These are phyloP conservation scores for Todus mexicanus DNA, from an alignment of 2,797 vertebrate species.

Conservation along the genomic window DNA sequence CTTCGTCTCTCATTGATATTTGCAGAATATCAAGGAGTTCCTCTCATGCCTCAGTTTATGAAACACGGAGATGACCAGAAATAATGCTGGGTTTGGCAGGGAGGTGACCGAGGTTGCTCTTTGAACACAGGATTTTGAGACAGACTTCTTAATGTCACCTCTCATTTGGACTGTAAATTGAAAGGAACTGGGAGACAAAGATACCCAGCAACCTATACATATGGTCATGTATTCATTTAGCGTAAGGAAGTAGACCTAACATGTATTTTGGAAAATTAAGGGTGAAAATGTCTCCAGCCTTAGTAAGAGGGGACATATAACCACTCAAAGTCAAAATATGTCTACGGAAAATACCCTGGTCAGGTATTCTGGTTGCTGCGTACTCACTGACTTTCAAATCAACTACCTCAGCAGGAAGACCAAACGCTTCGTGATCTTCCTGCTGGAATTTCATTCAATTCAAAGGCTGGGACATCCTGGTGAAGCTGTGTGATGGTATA, in stretches of 20 bases:
- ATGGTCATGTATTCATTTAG: not conserved
- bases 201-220: not conserved
- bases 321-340: not conserved
- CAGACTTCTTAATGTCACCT: not conserved
- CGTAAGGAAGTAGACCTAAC: not conserved
- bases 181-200: not conserved
- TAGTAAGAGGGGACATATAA: not conserved
- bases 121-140: not conserved
- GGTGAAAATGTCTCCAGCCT: not conserved
- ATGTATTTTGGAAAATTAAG: not conserved
- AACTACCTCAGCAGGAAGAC: not conserved
- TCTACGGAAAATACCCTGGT: not conserved
- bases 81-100: not conserved
- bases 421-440: not conserved
- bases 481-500: not conserved
- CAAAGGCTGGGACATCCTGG: not conserved
- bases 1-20: not conserved
- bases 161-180: not conserved
- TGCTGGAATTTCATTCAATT: not conserved
- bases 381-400: not conserved
- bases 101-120: not conserved
- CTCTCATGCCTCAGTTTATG: not conserved
- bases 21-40: not conserved
- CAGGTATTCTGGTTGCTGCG: not conserved
- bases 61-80: not conserved